Base-by-base conservation (phyloP, 2,797 vertebrate species). In the Acanthornis magna region DNA sequence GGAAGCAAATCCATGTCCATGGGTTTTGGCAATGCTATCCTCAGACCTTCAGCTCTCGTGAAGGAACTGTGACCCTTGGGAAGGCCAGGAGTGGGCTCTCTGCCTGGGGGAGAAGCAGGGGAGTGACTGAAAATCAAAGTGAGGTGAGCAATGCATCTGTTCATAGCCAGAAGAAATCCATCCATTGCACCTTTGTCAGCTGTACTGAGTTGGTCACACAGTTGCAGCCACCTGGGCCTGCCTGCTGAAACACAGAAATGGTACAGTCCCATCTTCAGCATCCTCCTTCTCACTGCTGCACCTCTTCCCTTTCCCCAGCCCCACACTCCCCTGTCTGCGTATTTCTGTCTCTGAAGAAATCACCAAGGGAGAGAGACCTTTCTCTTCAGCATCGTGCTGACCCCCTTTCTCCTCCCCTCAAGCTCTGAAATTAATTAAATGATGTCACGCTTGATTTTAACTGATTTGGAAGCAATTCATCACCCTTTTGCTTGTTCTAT, bases 381-480 rank as follows among this genome's bases (percentile, higher is more conserved):
- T 93, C 74, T 93, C 92, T 85, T 90, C 95, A 96, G 87, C 53
- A 43, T 91, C 27, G 9, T 45, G 25, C 78, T 94, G 91, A 71
- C 81, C 84, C 83, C 29, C 58, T 82, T 85, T 62, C 74, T 91
- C 53, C 70, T 93, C 91, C 58, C 90, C 77, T 76, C 92, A 75
- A 95, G 96, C 91, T 96, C 88, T 90, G 95, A 98, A 98, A 98
- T 98, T 98, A 99, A 99, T 99, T 98, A 98, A 98, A 98, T 98
- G 97, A 98, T 98, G 98, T 98, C 97, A 98, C 85, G 96, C 97
- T 97, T 98, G 98, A 98, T 99, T 98, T 98, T 98, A 98, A 98
- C 98, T 98, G 98, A 98, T 98, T 98, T 98, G 96, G 95, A 98
- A 98, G 98, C 98, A 98, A 99, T 99, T 98, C 98, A 98, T 99